Percentiles rank a stretch among this genome's conserved stretches.
phyloP scores from a whole-genome alignment of 2,113 vertebrate species.

The Cacatua alba region DNA sequence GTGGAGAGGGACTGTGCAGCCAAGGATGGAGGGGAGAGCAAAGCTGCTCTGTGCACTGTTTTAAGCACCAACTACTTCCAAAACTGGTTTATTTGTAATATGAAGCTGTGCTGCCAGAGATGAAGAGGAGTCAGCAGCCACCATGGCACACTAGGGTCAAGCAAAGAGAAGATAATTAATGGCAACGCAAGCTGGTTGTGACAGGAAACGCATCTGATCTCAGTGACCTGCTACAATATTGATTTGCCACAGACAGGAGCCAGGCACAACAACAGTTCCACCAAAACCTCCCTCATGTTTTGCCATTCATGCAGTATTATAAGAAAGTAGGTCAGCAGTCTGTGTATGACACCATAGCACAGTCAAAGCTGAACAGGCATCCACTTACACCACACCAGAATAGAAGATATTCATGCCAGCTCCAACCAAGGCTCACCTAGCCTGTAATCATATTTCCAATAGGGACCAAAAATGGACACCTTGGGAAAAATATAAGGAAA shows the following conservation, averaged over 20 bases:
- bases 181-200: neutral
- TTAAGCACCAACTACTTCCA: neutral
- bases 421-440: neutral
- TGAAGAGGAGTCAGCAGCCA: neutral
- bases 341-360: neutral
- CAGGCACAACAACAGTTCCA: neutral
- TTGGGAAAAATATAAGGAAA: neutral
- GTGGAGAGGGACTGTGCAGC: neutral
- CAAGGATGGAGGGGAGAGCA: neutral
- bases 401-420: neutral
- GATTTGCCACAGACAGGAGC: neutral
- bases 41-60: neutral
- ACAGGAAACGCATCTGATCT: neutral
- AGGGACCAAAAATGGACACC: neutral
- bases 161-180: neutral
- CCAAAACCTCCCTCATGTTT: neutral
- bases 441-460: accelerated
- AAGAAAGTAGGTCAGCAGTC: neutral
- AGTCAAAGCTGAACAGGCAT: accelerated
- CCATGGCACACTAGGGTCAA: neutral
- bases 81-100: neutral
- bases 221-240: neutral
- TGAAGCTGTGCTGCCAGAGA: neutral
- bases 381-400: neutral
- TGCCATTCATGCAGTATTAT: neutral